Conservation (phyloP, 2,888 invertebrate genomes). For the Phengaris alcon region DNA sequence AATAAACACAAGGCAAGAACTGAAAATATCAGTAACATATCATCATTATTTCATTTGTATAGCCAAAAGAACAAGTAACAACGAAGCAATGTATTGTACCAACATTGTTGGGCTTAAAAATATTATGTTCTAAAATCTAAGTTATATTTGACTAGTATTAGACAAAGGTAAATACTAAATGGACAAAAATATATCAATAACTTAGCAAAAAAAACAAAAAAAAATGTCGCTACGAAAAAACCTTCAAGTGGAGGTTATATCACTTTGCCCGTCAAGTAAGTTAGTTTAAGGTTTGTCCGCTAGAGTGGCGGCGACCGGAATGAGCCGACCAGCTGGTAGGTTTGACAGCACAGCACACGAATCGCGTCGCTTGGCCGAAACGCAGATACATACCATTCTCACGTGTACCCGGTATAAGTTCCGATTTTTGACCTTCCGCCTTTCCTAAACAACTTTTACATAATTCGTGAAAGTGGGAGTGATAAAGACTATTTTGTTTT, state of each 20-base stretch:
- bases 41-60: too few relatives aligned
- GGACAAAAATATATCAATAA: background rate
- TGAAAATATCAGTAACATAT: too few relatives aligned
- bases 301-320: slow-evolving; percentile 60
- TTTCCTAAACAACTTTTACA: slow-evolving; percentile 53
- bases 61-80: too few relatives aligned
- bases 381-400: slow-evolving; percentile 48
- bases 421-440: slow-evolving; percentile 58
- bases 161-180: background rate
- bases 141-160: too few relatives aligned
- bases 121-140: too few relatives aligned
- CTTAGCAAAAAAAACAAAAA: background rate
- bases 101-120: too few relatives aligned
- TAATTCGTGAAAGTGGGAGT: slow-evolving; percentile 52
- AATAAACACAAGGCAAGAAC: too few relatives aligned
- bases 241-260: slow-evolving; percentile 41
- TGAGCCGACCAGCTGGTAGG: slow-evolving; percentile 60
- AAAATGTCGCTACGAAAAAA: background rate
- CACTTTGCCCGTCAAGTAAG: slow-evolving; percentile 45
- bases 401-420: slow-evolving; percentile 59
- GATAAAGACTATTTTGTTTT: slow-evolving; percentile 40
- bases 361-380: slow-evolving; percentile 54
- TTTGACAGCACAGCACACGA: slow-evolving; percentile 65
- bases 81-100: too few relatives aligned
- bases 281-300: slow-evolving; percentile 70